phyloP scores from a whole-genome alignment of 2,113 vertebrate genomes.

The Melanostigma gelatinosum region DNA sequence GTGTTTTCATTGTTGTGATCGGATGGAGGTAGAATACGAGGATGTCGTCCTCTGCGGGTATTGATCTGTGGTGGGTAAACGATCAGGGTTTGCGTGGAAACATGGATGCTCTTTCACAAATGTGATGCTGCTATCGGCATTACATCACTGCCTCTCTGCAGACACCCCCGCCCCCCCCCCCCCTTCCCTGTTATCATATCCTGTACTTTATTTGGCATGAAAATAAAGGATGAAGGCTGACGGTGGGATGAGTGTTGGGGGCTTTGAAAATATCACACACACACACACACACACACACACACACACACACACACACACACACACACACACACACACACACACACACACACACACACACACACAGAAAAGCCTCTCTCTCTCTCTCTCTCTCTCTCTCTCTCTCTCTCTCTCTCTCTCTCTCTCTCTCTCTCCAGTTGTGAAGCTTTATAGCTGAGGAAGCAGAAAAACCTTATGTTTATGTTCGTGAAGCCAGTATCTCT shows the following conservation, averaged over 20 bases:
- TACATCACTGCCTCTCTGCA: slow-evolving; percentile 77
- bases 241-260: not conserved
- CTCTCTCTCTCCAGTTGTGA: not conserved
- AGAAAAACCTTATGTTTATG: not conserved
- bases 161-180: not conserved
- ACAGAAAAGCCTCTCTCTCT: not conserved
- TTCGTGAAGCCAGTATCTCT: not conserved
- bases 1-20: slow-evolving; percentile 48
- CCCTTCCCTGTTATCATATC: slow-evolving; percentile 15
- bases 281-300: too few species aligned
- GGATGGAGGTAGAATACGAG: slow-evolving; percentile 6
- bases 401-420: not conserved
- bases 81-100: slow-evolving; percentile 75
- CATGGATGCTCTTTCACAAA: slow-evolving; percentile 74
- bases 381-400: slow-evolving; percentile 1
- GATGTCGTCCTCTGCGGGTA: slow-evolving; percentile 33
- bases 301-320: too few species aligned
- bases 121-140: slow-evolving; percentile 76
- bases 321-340: not conserved
- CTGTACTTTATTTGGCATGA: slow-evolving; percentile 35
- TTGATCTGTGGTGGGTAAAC: slow-evolving; percentile 74
- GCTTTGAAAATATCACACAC: too few species aligned
- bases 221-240: slow-evolving; percentile 2
- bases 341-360: not conserved
- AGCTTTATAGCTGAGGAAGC: not conserved